A percentile compares a stretch with the other conserved stretches of the same genome.
phyloP scores from a whole-genome alignment of 1,140 invertebrate species.

The Pseudomyrmex flavicornis region DNA sequence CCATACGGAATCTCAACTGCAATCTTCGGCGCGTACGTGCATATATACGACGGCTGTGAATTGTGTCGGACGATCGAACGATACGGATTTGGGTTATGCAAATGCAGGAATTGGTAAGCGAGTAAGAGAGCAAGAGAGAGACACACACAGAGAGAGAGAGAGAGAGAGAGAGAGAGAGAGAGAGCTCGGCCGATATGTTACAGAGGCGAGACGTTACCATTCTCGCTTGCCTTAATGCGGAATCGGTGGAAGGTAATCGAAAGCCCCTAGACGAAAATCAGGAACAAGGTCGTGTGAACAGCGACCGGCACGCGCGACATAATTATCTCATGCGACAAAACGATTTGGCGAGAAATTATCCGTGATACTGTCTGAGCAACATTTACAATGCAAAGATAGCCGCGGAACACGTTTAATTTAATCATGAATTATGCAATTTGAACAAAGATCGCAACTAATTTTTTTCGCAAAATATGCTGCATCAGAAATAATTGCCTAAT shows the following conservation, averaged over 20 bases:
- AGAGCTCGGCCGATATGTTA: conserved; percentile 42
- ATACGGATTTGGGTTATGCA: conserved; percentile 56
- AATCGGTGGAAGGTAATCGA: conserved; percentile 59
- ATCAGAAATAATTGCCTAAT: not conserved
- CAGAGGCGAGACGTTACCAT: conserved; percentile 44
- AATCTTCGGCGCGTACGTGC: conserved; percentile 59
- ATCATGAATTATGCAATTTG: conserved; percentile 19
- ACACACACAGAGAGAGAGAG: not conserved
- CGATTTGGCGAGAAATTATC: conserved; percentile 56
- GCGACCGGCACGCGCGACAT: conserved; percentile 39
- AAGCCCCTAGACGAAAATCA: conserved; percentile 58
- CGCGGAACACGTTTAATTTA: conserved; percentile 33
- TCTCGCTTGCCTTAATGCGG: conserved; percentile 46
- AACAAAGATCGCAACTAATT: conserved; percentile 11
- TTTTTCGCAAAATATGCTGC: not conserved
- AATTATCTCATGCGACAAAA: conserved; percentile 46
- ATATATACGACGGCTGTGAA: conserved; percentile 37
- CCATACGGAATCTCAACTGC: conserved; percentile 34
- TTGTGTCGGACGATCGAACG: conserved; percentile 48
- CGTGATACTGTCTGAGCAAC: conserved; percentile 39
- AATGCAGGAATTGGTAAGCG: conserved; percentile 17
- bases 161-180: not conserved
- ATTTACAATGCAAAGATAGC: conserved; percentile 30
- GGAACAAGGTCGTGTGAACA: conserved; percentile 58
- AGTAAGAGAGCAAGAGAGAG: not conserved